Base-by-base conservation (phyloP, 2,888 invertebrate species). In the Bombylius discolor region DNA sequence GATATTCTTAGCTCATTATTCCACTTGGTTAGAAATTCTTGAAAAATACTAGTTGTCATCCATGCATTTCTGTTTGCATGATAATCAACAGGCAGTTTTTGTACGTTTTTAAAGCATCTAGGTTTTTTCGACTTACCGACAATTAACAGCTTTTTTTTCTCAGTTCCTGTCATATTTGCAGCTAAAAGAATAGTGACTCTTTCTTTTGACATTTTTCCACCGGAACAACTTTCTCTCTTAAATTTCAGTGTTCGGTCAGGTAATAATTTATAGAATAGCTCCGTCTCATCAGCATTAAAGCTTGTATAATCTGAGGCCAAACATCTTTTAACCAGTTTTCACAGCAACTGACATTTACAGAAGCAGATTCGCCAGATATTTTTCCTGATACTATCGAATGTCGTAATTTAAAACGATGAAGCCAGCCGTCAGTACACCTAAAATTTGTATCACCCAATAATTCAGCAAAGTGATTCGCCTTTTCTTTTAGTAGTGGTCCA, bases 221-320 rank as follows among this genome's bases (percentile, higher is more conserved):
- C 44, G n/a, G 12, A n/a, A 33, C 51, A 51, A n/a, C 23, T 42
- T 13, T 51, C 51, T 14, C 44, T 32, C 44, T 32, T 45, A 51
- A 51, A 51, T 32, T 51, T 51, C 14, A 51, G 32, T 32, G 51
- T 51, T 45, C 32, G 44, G 45, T 51, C 51, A 33, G 51, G 51
- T 13, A 32, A 45, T n/a, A 51, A n/a, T 14, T 51, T 51, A 32
- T 39, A 51, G 44, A 51, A 51, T 4, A 45, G 14, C 13, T 45
- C 51, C 9, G 45, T 31, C 31, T 51, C 51, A 45, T 51, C 51
- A 12, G 51, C 51, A 45, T 51, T 51, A 51, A 51, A 51, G 31
- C 44, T 51, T 39, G 14, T 39, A 13, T 34, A 11, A 51, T 11
- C 14, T 51, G 13, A 14, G 51, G 51, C 51, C 51, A 42, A 4